A percentile compares a stretch with the other conserved stretches of the same genome.
Conservation (phyloP, 2,888 invertebrate species). For the Oscheius onirici region DNA sequence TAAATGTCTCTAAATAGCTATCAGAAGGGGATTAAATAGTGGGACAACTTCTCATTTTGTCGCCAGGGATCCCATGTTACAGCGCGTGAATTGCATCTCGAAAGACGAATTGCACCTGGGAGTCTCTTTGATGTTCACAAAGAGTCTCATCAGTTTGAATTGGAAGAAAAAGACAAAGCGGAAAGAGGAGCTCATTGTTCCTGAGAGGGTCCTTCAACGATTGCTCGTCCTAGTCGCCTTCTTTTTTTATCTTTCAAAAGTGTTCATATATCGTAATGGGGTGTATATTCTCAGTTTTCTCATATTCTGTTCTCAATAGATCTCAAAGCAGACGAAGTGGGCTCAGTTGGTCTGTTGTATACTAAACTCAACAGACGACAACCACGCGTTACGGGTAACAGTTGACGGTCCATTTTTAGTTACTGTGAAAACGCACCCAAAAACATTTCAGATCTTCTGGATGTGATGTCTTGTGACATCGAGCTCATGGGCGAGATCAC, state of each 20-base stretch:
- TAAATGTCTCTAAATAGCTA: background rate
- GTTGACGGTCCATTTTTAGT: too few relatives aligned
- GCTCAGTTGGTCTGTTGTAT: too few relatives aligned
- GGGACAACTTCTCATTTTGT: conserved; percentile 14
- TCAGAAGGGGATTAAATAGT: too few relatives aligned
- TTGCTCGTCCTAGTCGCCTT: background rate
- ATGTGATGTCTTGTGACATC: conserved; percentile 15
- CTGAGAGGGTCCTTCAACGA: too few relatives aligned
- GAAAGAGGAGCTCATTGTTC: too few relatives aligned
- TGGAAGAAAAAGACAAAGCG: background rate
- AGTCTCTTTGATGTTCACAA: background rate
- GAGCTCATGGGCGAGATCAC: conserved; percentile 1
- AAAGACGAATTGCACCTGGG: conserved; percentile 28
- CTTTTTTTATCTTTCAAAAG: background rate
- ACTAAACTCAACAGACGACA: too few relatives aligned
- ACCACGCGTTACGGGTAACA: too few relatives aligned
- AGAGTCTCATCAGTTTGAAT: background rate
- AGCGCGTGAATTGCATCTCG: conserved; percentile 24
- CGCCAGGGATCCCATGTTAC: conserved; percentile 18
- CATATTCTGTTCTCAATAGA: too few relatives aligned
- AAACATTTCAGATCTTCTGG: conserved; percentile 6
- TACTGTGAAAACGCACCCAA: background rate
- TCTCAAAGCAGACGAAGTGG: too few relatives aligned
- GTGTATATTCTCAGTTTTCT: too few relatives aligned
- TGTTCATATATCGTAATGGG: too few relatives aligned